A percentile compares a stretch with the other conserved stretches of the same genome.
phyloP scores from a whole-genome alignment of 1,140 invertebrate species.

The Drosophila erecta region DNA sequence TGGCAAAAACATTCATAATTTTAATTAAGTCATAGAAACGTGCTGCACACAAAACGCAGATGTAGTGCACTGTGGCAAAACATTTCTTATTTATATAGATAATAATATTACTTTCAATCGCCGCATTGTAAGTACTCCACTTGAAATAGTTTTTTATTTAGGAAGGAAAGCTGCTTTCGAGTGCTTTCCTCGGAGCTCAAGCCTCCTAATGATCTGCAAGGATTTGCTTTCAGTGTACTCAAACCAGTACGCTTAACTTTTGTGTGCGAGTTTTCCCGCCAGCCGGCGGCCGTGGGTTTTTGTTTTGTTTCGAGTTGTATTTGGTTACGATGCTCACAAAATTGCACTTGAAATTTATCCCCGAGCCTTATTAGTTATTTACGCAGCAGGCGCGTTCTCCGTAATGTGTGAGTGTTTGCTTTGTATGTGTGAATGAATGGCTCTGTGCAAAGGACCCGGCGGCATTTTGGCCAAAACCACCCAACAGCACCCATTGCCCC shows the following conservation, averaged over 20 bases:
- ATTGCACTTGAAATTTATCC: conserved; percentile 74
- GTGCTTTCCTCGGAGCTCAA: not conserved
- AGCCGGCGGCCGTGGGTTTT: conserved; percentile 33
- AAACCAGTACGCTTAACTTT: conserved; percentile 53
- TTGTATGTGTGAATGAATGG: conserved; percentile 44
- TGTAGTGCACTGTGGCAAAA: conserved; percentile 9
- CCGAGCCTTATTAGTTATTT: conserved; percentile 77
- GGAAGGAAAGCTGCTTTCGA: too few relatives aligned
- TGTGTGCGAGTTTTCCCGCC: conserved; percentile 35
- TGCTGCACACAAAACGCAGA: conserved; percentile 45
- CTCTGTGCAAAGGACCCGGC: conserved; percentile 56
- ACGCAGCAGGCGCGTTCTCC: conserved; percentile 56
- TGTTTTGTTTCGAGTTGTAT: conserved; percentile 49
- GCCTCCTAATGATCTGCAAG: too few relatives aligned
- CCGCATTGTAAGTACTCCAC: too few relatives aligned
- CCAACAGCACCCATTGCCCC: conserved; percentile 12
- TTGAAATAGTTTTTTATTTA: too few relatives aligned
- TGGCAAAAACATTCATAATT: conserved; percentile 69
- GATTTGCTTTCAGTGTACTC: not conserved
- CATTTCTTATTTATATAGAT: too few relatives aligned
- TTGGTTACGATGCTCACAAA: conserved; percentile 67
- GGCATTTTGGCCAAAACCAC: conserved; percentile 29
- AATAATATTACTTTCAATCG: too few relatives aligned
- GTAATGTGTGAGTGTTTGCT: conserved; percentile 38
- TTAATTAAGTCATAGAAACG: conserved; percentile 74